Base-by-base conservation (phyloP, 1,140 invertebrate species). In the Hyles euphorbiae region DNA sequence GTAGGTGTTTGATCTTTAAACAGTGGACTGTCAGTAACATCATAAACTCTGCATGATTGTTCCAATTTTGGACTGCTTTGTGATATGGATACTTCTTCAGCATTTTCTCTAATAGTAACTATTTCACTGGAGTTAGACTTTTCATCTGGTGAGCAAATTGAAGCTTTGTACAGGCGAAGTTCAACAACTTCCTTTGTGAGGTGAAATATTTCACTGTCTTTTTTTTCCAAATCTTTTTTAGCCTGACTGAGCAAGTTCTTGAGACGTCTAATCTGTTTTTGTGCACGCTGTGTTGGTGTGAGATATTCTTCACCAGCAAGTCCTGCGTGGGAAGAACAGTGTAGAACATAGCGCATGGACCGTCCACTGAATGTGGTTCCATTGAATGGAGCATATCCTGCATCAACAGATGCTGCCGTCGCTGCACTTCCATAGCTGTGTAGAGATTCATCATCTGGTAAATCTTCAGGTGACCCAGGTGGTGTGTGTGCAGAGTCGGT, bases 151-250 rank as follows among this genome's bases (percentile, higher is more conserved):
- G 93, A 94, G 70, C 91, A 93, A 48, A 95, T 86, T 34, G 94
- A 93, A 0, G 94, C 94, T 84, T 96, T 95, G 66, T 94, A 94
- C 12, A 96, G 75, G 11, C 95, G 90, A 62, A 96, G 77, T 74
- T 96, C 94, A 3, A 96, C 94, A 9, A 96, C 92, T 87, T 97
- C 95, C 73, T 94, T 94, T 6, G 95, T 96, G 36, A 97, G 87
- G 43, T 93, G 92, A 61, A 94, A 90, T 56, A 97, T 95, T 81
- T 96, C 95, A 70, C 91, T 92, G 68, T 96, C 94, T 80, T 95
- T 96, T 44, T 93, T 92, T 60, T 94, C 93, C 11, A 96, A 90
- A 71, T 96, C 94, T 67, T 92, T 92, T 61, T 93, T 93, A 0
- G 95, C 94, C 70, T 95, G 92, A 62, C 90, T 90, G 50, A 96